Evolutionary conservation across 2,113 vertebrate species (phyloP).

Genomic region (Corydoras maculifer): DNA sequence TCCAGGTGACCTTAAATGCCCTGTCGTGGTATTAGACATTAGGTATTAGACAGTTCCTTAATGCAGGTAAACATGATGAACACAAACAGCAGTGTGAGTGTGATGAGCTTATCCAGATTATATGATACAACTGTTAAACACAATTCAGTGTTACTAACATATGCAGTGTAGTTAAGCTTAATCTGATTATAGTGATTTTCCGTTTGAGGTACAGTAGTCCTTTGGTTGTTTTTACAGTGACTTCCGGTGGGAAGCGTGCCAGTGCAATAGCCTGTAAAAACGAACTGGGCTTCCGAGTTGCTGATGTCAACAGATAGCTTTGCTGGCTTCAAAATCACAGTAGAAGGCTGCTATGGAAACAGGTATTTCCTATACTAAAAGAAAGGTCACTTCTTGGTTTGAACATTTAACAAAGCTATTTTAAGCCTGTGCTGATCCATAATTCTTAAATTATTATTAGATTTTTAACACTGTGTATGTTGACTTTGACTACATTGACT

Average conservation of each 20-base stretch:
- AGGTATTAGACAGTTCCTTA: too few relatives aligned
- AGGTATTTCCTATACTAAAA: conserved; percentile 16
- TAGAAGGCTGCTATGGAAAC: conserved; percentile 9
- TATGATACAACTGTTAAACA: too few relatives aligned
- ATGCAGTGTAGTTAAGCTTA: background rate
- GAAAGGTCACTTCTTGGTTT: conserved; percentile 5
- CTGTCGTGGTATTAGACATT: background rate
- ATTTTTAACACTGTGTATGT: background rate
- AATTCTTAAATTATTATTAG: background rate
- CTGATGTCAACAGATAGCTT: conserved; percentile 29
- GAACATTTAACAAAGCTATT: background rate
- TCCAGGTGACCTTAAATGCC: background rate
- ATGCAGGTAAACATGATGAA: too few relatives aligned
- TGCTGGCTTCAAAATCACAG: conserved; percentile 14
- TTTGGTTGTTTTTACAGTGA: conserved; percentile 20
- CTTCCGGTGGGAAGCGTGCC: conserved; percentile 27
- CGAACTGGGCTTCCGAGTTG: conserved; percentile 26
- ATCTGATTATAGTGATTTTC: background rate
- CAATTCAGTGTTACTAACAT: too few relatives aligned
- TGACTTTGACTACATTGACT: too few relatives aligned
- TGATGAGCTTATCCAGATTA: too few relatives aligned
- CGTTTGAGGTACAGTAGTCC: background rate
- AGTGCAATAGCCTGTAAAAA: conserved; percentile 30
- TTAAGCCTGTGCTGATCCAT: background rate
- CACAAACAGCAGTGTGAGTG: too few relatives aligned